phyloP scores from a whole-genome alignment of 2,888 invertebrate species.

The Eueremaeus valkanovi region DNA sequence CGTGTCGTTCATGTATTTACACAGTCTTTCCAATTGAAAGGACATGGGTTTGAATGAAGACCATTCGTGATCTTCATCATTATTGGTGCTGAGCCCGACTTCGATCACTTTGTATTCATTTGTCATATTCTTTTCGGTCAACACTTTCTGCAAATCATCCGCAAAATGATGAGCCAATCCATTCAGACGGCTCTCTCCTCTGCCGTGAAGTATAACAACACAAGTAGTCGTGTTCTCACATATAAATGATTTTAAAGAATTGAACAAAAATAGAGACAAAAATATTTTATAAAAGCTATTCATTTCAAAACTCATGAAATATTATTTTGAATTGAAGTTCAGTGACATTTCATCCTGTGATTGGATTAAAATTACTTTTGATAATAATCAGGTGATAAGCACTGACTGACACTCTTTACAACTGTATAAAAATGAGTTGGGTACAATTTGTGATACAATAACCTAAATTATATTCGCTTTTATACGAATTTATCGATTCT shows the following conservation, averaged over 20 bases:
- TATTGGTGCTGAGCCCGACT: constrained; percentile 9
- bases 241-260: background rate
- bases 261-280: background rate
- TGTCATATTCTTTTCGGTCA: background rate
- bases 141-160: background rate
- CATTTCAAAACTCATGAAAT: too few species aligned
- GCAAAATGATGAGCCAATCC: background rate
- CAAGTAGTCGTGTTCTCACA: constrained; percentile 4
- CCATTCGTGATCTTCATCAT: constrained; percentile 5
- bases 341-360: too few species aligned
- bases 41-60: constrained; percentile 18
- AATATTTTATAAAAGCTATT: background rate
- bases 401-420: too few species aligned
- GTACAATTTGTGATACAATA: too few species aligned
- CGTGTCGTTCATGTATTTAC: constrained; percentile 6
- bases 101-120: background rate
- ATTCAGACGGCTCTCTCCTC: background rate
- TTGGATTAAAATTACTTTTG: too few species aligned
- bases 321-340: too few species aligned
- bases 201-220: constrained; percentile 15
- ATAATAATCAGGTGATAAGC: too few species aligned
- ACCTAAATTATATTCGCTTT: too few species aligned
- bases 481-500: too few species aligned
- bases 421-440: too few species aligned
- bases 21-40: constrained; percentile 5